Evolutionary conservation across 2,113 vertebrate genomes (phyloP), one percentile per base, ranked within the genome.

Genomic region (Falcunculus frontatus): DNA sequence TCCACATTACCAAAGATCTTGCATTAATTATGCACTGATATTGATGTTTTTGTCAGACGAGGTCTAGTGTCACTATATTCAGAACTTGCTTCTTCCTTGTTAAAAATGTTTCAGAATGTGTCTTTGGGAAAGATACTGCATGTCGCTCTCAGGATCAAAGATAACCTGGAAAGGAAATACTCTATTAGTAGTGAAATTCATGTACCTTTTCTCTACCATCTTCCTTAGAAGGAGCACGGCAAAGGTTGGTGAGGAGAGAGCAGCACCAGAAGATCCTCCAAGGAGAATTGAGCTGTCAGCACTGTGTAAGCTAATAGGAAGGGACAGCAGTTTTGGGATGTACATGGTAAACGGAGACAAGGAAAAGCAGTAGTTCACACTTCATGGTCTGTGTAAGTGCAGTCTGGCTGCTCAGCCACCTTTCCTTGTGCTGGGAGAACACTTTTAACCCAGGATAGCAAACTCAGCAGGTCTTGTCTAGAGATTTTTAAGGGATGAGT

Each of bases 11-110:
- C 3, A 39, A 95, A 96, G 97, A 95, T 97, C 84, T 81, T 94
- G 85, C 97, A 98, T 98, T 98, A 98, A 98, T 98, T 98, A 98
- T 98, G 97, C 97, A 96, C 97, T 55, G 87, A 96, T 98, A 98
- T 98, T 91, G 98, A 98, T 95, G 95, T 92, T 97, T 97, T 97
- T 95, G 96, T 97, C 97, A 97, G 97, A 97, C 96, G 97, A 97
- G 97, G 96, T 97, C 97, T 97, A 96, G 96, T 98, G 98, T 96
- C 97, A 96, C 96, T 96, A 89, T 96, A 97, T 96, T 97, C 96
- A 98, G 97, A 97, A 97, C 90, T 92, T 86, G 82, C 90, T 96
- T 64, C 93, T 98, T 96, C 84, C 95, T 98, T 97, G 90, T 97
- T 98, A 97, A 97, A 98, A 97, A 90, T 19, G 55, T 97, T 97